Percentiles rank a stretch among this genome's conserved stretches.
These are phyloP conservation scores for Drosophila mojavensis DNA, from an alignment of 1,140 invertebrate species.

Conservation along the genomic window DNA sequence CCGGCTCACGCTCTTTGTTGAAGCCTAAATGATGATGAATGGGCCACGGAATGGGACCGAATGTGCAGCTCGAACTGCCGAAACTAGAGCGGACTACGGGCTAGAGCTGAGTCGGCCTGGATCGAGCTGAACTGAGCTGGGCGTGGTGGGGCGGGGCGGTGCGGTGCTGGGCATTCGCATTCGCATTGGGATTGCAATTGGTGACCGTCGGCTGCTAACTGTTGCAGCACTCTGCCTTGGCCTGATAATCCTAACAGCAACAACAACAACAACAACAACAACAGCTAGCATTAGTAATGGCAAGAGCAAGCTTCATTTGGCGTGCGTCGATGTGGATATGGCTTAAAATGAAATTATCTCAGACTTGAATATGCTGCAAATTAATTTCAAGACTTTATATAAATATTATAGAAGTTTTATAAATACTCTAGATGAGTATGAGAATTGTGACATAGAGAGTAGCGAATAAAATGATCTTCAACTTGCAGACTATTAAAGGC, in stretches of 20 bases:
- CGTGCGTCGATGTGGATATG: too few relatives aligned
- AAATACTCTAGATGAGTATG: too few relatives aligned
- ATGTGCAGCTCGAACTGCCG: conserved; percentile 18
- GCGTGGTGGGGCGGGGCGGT: not conserved
- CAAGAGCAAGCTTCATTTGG: too few relatives aligned
- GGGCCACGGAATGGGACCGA: conserved; percentile 8
- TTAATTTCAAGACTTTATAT: too few relatives aligned
- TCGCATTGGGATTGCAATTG: not conserved
- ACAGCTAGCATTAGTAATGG: too few relatives aligned
- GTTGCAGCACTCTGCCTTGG: conserved; percentile 40
- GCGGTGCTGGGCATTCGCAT: not conserved
- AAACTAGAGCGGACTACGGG: not conserved
- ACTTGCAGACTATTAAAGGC: too few relatives aligned
- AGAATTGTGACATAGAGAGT: too few relatives aligned
- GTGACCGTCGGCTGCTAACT: conserved; percentile 23
- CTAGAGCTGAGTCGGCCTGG: not conserved
- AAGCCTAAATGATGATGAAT: conserved; percentile 50
- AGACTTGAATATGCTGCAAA: not conserved
- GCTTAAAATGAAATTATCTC: too few relatives aligned
- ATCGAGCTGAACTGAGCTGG: not conserved
- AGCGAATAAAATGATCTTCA: too few relatives aligned
- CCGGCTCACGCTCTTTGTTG: conserved; percentile 11
- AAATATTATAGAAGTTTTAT: too few relatives aligned
- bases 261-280: conserved; percentile 29
- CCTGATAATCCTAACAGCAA: conserved; percentile 42